Conservation (phyloP, 2,113 vertebrate species). For the Emydura subglobosa region DNA sequence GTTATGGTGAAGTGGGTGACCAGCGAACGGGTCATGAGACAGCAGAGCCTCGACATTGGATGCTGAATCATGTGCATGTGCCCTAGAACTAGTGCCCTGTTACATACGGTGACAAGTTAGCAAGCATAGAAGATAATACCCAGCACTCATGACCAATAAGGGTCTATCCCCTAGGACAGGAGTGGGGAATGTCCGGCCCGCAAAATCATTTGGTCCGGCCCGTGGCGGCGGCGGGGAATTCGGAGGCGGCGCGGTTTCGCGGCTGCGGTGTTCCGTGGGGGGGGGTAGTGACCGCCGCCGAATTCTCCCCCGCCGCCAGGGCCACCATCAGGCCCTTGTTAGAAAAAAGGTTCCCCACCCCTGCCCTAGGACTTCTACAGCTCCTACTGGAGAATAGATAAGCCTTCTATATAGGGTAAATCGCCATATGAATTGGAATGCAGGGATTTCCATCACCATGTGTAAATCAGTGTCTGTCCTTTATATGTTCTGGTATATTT, state of each 20-base stretch:
- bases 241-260: too few relatives aligned
- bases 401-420: background rate
- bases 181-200: too few relatives aligned
- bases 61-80: background rate
- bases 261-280: too few relatives aligned
- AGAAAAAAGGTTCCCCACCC: too few relatives aligned
- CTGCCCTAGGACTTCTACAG: too few relatives aligned
- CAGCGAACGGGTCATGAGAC: background rate
- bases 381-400: background rate
- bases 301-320: too few relatives aligned
- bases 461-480: background rate
- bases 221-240: too few relatives aligned
- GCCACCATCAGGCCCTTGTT: too few relatives aligned
- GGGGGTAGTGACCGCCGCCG: too few relatives aligned
- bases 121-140: background rate
- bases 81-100: background rate
- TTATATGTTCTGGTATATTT: accelerated
- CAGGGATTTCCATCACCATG: background rate
- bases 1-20: background rate
- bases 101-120: background rate
- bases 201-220: too few relatives aligned
- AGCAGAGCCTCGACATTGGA: accelerated
- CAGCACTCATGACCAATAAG: background rate
- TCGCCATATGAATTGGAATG: background rate
- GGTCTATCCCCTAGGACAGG: too few relatives aligned